phyloP scores from a whole-genome alignment of 2,797 vertebrate species.

The Peromyscus aztecus region DNA sequence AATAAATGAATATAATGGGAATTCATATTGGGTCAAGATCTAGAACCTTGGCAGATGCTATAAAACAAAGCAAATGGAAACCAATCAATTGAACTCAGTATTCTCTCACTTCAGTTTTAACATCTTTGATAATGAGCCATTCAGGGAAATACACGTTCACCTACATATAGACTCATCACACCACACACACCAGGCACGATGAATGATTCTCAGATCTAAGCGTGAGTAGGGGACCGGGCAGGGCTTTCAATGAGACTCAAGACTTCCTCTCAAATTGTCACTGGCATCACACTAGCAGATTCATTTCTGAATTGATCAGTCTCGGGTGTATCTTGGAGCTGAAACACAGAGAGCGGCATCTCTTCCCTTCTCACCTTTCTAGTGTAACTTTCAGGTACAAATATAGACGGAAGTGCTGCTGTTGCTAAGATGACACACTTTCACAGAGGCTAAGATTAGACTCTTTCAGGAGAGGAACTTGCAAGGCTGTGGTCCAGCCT shows the following conservation, averaged over 20 bases:
- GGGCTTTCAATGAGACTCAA: constrained; percentile 70
- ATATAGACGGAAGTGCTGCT: constrained; percentile 88
- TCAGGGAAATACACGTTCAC: not conserved
- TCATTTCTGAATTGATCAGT: constrained; percentile 74
- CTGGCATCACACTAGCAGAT: constrained; percentile 60
- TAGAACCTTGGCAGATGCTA: not conserved
- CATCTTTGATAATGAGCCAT: constrained; percentile 30
- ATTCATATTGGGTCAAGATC: not conserved
- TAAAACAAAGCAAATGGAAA: constrained; percentile 36
- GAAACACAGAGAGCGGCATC: constrained; percentile 76
- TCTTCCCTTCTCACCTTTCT: constrained; percentile 85
- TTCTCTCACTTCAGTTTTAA: constrained; percentile 35
- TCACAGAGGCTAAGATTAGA: constrained; percentile 84
- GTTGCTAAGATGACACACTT: constrained; percentile 83
- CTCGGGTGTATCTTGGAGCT: constrained; percentile 5
- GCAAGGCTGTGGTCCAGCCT: constrained; percentile 35
- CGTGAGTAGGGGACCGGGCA: constrained; percentile 56
- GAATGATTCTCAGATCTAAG: not conserved
- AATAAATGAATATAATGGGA: constrained; percentile 39
- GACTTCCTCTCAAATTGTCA: constrained; percentile 76
- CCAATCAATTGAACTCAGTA: not conserved
- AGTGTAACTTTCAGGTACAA: constrained; percentile 84
- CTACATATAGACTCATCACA: not conserved
- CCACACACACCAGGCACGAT: not conserved
- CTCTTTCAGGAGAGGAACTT: constrained; percentile 68